phyloP scores from a whole-genome alignment of 2,113 vertebrate species.

The Bubo blakistoni region DNA sequence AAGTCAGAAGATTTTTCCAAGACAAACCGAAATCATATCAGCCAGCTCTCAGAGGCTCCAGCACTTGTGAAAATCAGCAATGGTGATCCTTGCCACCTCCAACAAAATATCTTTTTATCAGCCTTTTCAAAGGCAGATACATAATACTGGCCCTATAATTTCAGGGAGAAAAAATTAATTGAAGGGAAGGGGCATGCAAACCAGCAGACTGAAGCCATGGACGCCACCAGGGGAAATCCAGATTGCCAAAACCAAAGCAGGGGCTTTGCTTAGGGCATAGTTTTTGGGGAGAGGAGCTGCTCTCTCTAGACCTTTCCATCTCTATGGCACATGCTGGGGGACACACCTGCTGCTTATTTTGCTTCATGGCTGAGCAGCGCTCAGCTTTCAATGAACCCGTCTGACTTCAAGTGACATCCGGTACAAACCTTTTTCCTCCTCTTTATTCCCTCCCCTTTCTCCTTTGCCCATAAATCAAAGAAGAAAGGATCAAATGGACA shows the following conservation, averaged over 20 bases:
- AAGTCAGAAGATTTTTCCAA: background rate
- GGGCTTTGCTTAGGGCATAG: background rate
- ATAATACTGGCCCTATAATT: background rate
- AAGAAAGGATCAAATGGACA: constrained; percentile 76
- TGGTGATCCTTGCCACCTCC: accelerated
- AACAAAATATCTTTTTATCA: background rate
- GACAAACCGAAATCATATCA: background rate
- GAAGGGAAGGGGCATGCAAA: background rate
- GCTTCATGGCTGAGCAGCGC: background rate
- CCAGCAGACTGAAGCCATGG: background rate
- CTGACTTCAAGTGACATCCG: constrained; percentile 14
- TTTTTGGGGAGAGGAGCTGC: background rate
- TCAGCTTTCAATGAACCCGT: background rate
- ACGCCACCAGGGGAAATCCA: background rate
- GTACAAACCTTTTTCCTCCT: constrained; percentile 44
- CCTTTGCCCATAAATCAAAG: constrained; percentile 72
- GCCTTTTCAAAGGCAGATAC: background rate
- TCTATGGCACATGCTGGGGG: accelerated
- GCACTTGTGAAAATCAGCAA: background rate
- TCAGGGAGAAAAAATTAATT: background rate
- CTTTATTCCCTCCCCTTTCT: constrained; percentile 40
- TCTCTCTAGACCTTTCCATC: background rate
- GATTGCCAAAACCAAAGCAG: background rate
- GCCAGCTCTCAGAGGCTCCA: background rate
- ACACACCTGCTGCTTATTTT: background rate